A percentile compares a stretch with the other conserved stretches of the same genome.
These are phyloP conservation scores for Ectemnius lituratus DNA, from an alignment of 2,888 invertebrate species.

Conservation along the genomic window DNA sequence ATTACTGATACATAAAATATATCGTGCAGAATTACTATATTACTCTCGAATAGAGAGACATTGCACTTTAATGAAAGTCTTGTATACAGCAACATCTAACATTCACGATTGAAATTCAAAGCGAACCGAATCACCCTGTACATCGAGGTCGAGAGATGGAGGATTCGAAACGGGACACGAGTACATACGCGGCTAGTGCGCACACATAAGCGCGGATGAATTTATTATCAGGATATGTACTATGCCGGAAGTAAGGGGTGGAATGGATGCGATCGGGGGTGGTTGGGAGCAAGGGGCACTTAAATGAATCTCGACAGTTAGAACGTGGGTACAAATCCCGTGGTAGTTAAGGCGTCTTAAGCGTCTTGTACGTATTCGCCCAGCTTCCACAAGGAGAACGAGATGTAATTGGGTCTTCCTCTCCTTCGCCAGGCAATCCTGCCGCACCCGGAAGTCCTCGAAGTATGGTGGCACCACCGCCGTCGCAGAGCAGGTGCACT, in stretches of 20 bases:
- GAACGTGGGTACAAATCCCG: conserved; percentile 56
- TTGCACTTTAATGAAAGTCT: too few relatives aligned
- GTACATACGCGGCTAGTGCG: too few relatives aligned
- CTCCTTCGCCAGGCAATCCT: conserved; percentile 32
- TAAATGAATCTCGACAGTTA: conserved; percentile 56
- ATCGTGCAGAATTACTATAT: too few relatives aligned
- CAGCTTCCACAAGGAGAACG: conserved; percentile 43
- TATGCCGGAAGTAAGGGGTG: background rate
- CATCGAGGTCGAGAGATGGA: too few relatives aligned
- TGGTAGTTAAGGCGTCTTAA: conserved; percentile 62
- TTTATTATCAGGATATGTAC: conserved; percentile 23
- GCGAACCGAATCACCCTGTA: too few relatives aligned
- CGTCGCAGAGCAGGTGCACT: conserved; percentile 43
- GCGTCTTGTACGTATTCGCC: conserved; percentile 61
- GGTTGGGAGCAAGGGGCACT: conserved; percentile 27
- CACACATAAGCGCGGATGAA: conserved; percentile 13
- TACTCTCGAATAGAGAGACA: too few relatives aligned
- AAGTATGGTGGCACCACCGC: conserved; percentile 28
- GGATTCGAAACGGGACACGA: too few relatives aligned
- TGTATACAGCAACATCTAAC: too few relatives aligned
- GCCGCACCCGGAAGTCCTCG: conserved; percentile 31
- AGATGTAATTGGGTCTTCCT: conserved; percentile 65
- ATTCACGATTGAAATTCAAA: too few relatives aligned
- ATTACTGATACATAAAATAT: too few relatives aligned
- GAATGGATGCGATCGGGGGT: conserved; percentile 20